Base-by-base conservation (phyloP, 1,140 invertebrate species). In the Leptopilina boulardi region DNA sequence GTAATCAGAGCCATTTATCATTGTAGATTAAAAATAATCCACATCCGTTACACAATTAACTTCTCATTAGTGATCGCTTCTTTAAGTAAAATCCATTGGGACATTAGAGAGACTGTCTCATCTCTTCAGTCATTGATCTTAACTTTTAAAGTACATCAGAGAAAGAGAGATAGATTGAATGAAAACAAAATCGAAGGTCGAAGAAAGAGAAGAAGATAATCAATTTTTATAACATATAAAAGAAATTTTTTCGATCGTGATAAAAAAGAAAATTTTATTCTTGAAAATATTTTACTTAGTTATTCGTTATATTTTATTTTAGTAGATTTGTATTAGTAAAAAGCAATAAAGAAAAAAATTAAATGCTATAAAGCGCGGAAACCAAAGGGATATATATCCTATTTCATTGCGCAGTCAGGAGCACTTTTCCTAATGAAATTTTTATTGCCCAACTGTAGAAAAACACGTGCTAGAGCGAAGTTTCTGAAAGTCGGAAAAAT, bases 21-120 rank as follows among this genome's bases (percentile, higher is more conserved):
- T 9, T 72, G 75, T 81, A 82, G 82, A 86, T 84, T 86, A 84
- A 76, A 73, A 80, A 21, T 76, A 76, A 83, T 82, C 82, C 77
- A 74, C 66, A 77, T 76, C 79, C 77, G 82, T 85, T 87, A 85
- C 83, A 83, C 83, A 83, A 84, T 88, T 86, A 83, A 84, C 84
- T 86, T 85, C 81, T 87, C 82, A 86, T 87, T 87, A 87, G 80
- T 44, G 59, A 75, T 82, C 74, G 78, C 77, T 82, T 83, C 79
- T 77, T 72, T 70, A 78, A 77, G 21, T 42, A 81, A 73, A 70
- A 77, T 23, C 79, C 80, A 76, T 74, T 59, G 34, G 73, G 76
- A 70, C 77, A 77, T 75, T 79, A 70, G 76, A 76, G 73, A 80
- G n/a, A n/a, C n/a, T n/a, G n/a, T n/a, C n/a, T 74, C 79, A 77